Evolutionary conservation across 1,140 invertebrate genomes (phyloP), one percentile per base, ranked within the genome.

Genomic region (Archegozetes longisetosus): DNA sequence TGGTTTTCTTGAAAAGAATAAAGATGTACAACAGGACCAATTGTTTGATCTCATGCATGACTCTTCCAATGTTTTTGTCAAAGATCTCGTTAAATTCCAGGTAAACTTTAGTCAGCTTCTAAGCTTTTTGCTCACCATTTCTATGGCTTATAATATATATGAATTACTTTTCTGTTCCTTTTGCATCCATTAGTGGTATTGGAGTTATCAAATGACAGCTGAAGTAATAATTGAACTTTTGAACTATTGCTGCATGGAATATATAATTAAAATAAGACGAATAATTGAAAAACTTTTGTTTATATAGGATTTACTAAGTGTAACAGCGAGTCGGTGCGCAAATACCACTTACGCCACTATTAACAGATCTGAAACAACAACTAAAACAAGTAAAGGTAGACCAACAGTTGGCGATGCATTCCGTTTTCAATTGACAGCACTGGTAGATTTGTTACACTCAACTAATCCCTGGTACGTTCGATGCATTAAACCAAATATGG

Each of bases 1-100:
- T 60, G 93, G 93, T 12, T 98, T 98, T 74, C 84, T 98, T 0
- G 92, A 98, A 69, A 98, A 98, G 73, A 98, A 98, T 71, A 76
- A 88, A 12, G 88, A 94, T 68, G 86, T 88, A 0, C 89, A 93
- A 69, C 91, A 95, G 70, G 90, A 95, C 68, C 87, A 91, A 0
- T 85, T 96, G 67, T 93, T 95, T 68, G 88, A 95, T 70, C 83
- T 90, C 64, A 83, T 96, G 77, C 85, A 84, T 17, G 76, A 84
- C 29, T 92, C 89, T 51, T 81, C 78, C 1, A 90, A 91, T 69
- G 79, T 82, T 23, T 93, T 93, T 71, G 84, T 95, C 0, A 79
- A 86, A 66, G 86, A 92, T 64, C 76, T 96, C n/a, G 85, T 85
- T 1, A 82, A 78, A 59, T 88, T 84, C 73, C 85, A 87, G 74